Conservation (phyloP, 2,113 vertebrate species). For the Emydura subglobosa region DNA sequence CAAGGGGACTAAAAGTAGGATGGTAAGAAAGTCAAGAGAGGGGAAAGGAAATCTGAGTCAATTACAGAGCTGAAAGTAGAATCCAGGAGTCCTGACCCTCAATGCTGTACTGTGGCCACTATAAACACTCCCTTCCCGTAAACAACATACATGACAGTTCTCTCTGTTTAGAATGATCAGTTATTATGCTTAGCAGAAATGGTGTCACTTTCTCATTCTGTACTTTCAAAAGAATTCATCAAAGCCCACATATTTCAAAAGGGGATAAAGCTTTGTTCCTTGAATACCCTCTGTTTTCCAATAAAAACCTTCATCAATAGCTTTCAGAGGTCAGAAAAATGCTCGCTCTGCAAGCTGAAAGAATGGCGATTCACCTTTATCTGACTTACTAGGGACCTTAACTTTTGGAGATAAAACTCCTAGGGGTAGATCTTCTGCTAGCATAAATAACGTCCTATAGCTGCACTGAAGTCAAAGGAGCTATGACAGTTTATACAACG, state of each 20-base stretch:
- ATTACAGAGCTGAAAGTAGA: not conserved
- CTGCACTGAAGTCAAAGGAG: too few relatives aligned
- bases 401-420: too few relatives aligned
- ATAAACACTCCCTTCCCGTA: not conserved
- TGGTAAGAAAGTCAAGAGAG: not conserved
- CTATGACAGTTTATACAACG: too few relatives aligned
- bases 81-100: not conserved
- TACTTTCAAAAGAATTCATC: not conserved
- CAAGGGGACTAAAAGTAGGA: not conserved
- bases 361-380: too few relatives aligned
- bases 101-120: not conserved
- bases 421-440: too few relatives aligned
- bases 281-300: not conserved
- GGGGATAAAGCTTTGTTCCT: not conserved
- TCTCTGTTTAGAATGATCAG: not conserved
- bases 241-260: not conserved
- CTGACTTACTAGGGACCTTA: too few relatives aligned
- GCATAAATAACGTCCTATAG: too few relatives aligned
- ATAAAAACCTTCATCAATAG: too few relatives aligned
- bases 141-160: accelerated
- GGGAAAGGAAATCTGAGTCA: not conserved
- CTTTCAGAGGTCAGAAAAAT: too few relatives aligned
- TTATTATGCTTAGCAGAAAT: not conserved
- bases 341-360: too few relatives aligned
- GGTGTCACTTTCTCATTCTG: not conserved